phyloP scores from a whole-genome alignment of 2,797 vertebrate species.

The Phataginus tetradactyla region DNA sequence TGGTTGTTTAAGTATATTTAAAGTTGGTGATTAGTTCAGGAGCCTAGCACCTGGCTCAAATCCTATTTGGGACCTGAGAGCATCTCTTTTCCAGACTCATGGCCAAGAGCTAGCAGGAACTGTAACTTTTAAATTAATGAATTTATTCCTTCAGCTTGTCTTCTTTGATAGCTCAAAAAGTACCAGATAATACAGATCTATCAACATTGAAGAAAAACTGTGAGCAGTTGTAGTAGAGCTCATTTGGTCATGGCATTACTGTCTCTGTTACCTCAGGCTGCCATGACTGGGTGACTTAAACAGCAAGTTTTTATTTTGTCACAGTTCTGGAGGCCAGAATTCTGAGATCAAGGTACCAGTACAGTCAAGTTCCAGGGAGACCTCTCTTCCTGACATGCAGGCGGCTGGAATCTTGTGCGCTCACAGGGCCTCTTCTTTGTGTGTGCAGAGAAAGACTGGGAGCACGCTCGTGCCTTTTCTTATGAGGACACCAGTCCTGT shows the following conservation, averaged over 20 bases:
- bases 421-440: neutral
- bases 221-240: neutral
- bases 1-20: neutral
- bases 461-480: neutral
- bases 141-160: neutral
- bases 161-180: neutral
- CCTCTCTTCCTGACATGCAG: neutral
- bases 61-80: neutral
- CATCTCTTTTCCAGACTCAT: neutral
- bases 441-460: neutral
- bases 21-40: neutral
- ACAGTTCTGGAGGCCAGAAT: neutral
- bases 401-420: fast-evolving
- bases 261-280: neutral
- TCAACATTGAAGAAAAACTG: neutral
- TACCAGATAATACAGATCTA: neutral
- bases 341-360: neutral
- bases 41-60: neutral
- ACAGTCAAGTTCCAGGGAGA: neutral
- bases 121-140: neutral
- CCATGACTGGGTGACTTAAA: neutral
- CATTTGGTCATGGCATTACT: neutral
- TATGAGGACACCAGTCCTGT: neutral
- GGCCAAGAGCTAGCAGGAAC: neutral
- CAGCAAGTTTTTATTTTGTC: neutral